Percentiles rank a stretch among this genome's conserved stretches.
phyloP scores from a whole-genome alignment of 2,797 vertebrate genomes.

The Trematomus bernacchii region DNA sequence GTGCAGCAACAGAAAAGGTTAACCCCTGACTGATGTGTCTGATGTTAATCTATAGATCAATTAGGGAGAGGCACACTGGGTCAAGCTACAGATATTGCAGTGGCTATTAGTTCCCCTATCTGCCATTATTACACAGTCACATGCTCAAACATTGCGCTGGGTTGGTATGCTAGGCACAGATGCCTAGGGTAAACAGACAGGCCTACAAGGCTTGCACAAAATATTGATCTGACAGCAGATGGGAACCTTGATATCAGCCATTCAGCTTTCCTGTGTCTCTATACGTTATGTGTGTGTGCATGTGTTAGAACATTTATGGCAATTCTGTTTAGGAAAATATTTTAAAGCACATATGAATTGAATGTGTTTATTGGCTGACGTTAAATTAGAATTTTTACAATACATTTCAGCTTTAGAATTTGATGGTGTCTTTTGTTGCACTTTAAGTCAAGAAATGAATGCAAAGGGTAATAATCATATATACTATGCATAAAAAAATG shows the following conservation, averaged over 20 bases:
- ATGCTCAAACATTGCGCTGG: slow-evolving; percentile 86
- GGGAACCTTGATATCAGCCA: slow-evolving; percentile 84
- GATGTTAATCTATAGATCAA: slow-evolving; percentile 91
- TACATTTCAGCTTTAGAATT: slow-evolving; percentile 32
- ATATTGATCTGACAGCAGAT: slow-evolving; percentile 90
- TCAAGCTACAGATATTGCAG: slow-evolving; percentile 89
- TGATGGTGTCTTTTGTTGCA: slow-evolving; percentile 9
- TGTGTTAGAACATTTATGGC: slow-evolving; percentile 61
- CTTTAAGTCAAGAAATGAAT: slow-evolving; percentile 3
- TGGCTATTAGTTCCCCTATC: slow-evolving; percentile 87
- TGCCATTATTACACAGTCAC: slow-evolving; percentile 91
- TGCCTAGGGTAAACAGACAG: slow-evolving; percentile 87
- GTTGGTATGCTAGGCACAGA: slow-evolving; percentile 87
- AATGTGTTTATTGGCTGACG: slow-evolving; percentile 45
- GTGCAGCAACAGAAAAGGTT: slow-evolving; percentile 85
- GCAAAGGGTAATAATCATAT: slow-evolving; percentile 14
- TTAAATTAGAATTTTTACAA: slow-evolving; percentile 39
- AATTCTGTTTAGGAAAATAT: slow-evolving; percentile 69
- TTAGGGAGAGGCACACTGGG: slow-evolving; percentile 87
- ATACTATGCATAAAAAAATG: too few relatives aligned
- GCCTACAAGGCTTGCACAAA: slow-evolving; percentile 86
- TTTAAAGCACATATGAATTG: slow-evolving; percentile 53
- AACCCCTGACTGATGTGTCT: slow-evolving; percentile 86
- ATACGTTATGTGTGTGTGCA: slow-evolving; percentile 61
- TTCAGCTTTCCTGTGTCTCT: slow-evolving; percentile 71